These are phyloP conservation scores for Nettapus auritus DNA, from an alignment of 2,113 vertebrate species.

Conservation along the genomic window DNA sequence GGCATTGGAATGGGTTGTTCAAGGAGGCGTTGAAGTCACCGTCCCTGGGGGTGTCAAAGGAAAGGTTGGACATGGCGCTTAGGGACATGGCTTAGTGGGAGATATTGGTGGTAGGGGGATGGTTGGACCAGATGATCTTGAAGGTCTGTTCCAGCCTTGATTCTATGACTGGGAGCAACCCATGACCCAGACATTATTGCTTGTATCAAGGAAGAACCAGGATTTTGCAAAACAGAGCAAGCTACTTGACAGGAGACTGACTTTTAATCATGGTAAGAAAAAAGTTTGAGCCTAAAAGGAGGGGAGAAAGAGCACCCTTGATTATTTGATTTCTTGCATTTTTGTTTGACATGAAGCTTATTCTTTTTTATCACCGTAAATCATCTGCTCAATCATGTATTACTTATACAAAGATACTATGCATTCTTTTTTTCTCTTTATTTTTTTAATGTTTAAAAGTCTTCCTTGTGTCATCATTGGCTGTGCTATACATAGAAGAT, in stretches of 20 bases:
- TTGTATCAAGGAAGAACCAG: neutral
- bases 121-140: no score
- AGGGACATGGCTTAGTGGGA: no score
- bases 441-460: neutral
- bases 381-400: neutral
- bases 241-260: neutral
- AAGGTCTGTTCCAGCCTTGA: no score
- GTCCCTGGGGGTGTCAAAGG: no score
- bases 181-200: neutral
- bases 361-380: neutral
- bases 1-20: no score
- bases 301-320: neutral
- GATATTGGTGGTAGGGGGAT: no score
- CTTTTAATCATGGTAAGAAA: neutral
- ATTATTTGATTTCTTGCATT: neutral
- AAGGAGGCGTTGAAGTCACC: no score
- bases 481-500: neutral
- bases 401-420: neutral
- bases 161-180: neutral
- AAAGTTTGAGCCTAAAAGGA: neutral
- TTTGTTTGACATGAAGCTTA: neutral
- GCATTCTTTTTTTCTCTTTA: neutral
- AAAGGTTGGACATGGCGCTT: no score
- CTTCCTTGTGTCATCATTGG: neutral
- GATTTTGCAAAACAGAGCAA: neutral